phyloP scores from a whole-genome alignment of 2,113 vertebrate genomes.

The Macquaria ambigua region DNA sequence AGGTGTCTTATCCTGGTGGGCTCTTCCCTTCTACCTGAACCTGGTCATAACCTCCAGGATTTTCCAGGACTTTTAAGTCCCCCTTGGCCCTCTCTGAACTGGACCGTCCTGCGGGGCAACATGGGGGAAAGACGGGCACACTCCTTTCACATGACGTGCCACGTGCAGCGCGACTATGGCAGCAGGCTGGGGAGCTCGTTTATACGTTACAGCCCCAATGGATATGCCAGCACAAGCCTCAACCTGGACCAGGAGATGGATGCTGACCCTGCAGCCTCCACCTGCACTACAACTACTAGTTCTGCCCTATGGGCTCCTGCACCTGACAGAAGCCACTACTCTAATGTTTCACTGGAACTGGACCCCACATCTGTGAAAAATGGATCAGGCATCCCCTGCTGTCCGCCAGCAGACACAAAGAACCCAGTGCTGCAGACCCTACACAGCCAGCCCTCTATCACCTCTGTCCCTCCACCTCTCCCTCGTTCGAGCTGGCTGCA shows the following conservation, averaged over 20 bases:
- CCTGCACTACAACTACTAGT: not conserved
- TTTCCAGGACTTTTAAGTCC: conserved; percentile 22
- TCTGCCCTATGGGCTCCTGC: conserved; percentile 29
- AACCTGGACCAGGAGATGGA: conserved; percentile 74
- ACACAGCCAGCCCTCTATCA: conserved; percentile 61
- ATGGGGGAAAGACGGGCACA: conserved; percentile 78
- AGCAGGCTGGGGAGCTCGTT: conserved; percentile 67
- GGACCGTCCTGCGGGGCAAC: conserved; percentile 9
- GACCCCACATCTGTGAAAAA: conserved; percentile 81
- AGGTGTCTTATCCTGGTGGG: conserved; percentile 17
- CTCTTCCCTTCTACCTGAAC: conserved; percentile 15
- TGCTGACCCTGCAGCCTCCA: conserved; percentile 39
- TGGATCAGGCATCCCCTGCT: conserved; percentile 78
- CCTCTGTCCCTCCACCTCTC: conserved; percentile 51
- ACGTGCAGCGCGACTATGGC: conserved; percentile 68
- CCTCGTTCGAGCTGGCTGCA: conserved; percentile 69
- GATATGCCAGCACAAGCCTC: conserved; percentile 62
- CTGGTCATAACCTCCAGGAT: conserved; percentile 21
- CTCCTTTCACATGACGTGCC: conserved; percentile 75
- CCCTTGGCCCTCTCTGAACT: not conserved
- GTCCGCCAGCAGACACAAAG: conserved; percentile 66
- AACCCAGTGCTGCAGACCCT: conserved; percentile 74
- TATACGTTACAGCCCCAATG: conserved; percentile 72
- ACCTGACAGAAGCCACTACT: conserved; percentile 74
- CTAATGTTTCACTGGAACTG: conserved; percentile 85